Evolutionary conservation across 2,113 vertebrate species (phyloP), one percentile per base, ranked within the genome.

Genomic region (Octodon degus): DNA sequence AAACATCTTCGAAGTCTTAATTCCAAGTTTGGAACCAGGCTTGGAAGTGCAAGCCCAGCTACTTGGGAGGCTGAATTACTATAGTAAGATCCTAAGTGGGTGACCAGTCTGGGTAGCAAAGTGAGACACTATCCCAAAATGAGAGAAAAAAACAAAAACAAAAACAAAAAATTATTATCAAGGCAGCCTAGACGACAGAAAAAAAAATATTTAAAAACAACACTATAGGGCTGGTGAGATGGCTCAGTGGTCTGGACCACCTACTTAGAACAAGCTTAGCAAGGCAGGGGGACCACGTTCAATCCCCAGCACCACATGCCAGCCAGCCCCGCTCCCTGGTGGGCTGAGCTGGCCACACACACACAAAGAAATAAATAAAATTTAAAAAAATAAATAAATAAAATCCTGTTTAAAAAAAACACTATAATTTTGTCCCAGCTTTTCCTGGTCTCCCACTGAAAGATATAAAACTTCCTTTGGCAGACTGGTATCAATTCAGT

Each of bases 1-100:
- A 94, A 85, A 58, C 58, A 92, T 40, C 14, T 63, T 80, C 63
- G 13, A 85, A 96, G 32, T 81, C 30, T 47, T 67, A 77, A 62
- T 32, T 63, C 32, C 8, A 43, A 83, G 27, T 88, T 76, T 60
- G 30, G 47, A 80, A 3, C 50, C 30, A 55, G 77, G 43, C 53
- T 32, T 22, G 30, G 50, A 19, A 79, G 77, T 32, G 30, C 27
- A 34, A 53, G 50, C 50, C 32, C 77, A 80, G 16, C 50, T 80
- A 55, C 50, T 55, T 34, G 50, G 30, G 32, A 80, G 77, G 77
- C 17, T 55, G 30, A 80, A 17, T 19, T 79, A 74, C 27, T 79
- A 14, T 5, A 32, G 47, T 5, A 20, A 34, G 77, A 80, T 80
- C 77, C 30, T 80, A 32, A 80, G 5, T 53, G 32, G 27, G 17